Evolutionary conservation across 2,888 invertebrate genomes (phyloP).

Genomic region (Caprella mutica): DNA sequence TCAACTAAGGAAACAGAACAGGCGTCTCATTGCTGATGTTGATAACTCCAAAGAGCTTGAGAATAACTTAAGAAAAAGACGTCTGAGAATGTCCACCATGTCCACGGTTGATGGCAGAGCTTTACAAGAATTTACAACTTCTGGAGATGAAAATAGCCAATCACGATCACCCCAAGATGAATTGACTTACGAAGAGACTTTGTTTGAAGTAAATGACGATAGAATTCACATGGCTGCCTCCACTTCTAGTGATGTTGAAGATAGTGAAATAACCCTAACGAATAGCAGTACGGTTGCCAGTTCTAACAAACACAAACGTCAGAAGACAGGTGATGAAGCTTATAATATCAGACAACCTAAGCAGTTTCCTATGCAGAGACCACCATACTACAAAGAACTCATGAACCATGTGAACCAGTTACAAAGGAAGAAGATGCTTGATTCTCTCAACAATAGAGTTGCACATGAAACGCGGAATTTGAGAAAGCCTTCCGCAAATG

Average conservation of each 20-base stretch:
- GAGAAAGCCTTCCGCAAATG: no score
- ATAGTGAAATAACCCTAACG: background rate
- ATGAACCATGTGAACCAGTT: no score
- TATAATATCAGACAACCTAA: no score
- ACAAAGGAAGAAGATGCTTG: no score
- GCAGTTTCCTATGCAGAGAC: no score
- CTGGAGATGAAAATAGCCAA: slow-evolving; percentile 9
- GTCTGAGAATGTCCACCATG: slow-evolving; percentile 16
- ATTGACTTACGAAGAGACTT: slow-evolving; percentile 27
- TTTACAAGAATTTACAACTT: slow-evolving; percentile 14
- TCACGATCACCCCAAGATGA: slow-evolving; percentile 24
- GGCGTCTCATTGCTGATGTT: slow-evolving; percentile 16
- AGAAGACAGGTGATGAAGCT: background rate
- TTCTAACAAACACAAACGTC: background rate
- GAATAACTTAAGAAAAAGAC: slow-evolving; percentile 16
- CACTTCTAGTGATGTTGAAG: background rate
- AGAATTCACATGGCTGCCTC: background rate
- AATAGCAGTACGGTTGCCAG: slow-evolving; percentile 4
- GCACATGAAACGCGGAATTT: no score
- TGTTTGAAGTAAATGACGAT: slow-evolving; percentile 20
- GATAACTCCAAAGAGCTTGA: slow-evolving; percentile 22
- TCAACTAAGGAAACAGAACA: slow-evolving; percentile 17
- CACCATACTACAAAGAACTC: no score
- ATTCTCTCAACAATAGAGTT: no score
- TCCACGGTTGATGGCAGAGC: slow-evolving; percentile 21